phyloP scores from a whole-genome alignment of 2,113 vertebrate genomes.

The Thermophis baileyi region DNA sequence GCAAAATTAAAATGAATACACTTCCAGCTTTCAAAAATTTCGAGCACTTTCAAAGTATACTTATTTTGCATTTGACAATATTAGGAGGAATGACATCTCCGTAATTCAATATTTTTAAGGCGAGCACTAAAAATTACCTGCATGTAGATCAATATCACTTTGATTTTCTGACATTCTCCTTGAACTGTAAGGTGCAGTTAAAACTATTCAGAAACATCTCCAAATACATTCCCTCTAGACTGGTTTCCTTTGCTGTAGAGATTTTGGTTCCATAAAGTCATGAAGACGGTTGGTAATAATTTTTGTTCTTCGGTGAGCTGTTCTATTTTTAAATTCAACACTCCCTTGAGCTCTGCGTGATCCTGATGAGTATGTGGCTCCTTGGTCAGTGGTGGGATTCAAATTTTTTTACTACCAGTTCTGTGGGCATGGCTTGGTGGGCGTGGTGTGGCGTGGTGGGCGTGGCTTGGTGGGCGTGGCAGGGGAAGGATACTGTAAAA shows the following conservation, averaged over 20 bases:
- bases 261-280: neutral
- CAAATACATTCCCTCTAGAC: neutral
- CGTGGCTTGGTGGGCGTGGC: too few relatives aligned
- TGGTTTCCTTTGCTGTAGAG: neutral
- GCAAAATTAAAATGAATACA: conserved; percentile 21
- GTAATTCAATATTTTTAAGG: conserved; percentile 42
- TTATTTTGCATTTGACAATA: conserved; percentile 12
- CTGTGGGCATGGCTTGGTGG: too few relatives aligned
- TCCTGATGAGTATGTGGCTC: neutral
- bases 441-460: too few relatives aligned
- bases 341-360: neutral
- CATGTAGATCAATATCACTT: conserved; percentile 10
- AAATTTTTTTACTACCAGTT: too few relatives aligned
- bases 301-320: neutral
- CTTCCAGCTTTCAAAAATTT: neutral
- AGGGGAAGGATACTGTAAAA: too few relatives aligned
- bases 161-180: conserved; percentile 27
- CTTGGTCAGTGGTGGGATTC: too few relatives aligned
- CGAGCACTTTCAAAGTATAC: conserved; percentile 22
- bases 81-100: conserved; percentile 39
- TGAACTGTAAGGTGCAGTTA: conserved; percentile 46
- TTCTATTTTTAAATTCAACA: neutral
- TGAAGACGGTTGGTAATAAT: neutral
- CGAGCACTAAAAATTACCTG: conserved; percentile 39
- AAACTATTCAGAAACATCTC: conserved; percentile 48